Conservation (phyloP, 2,797 vertebrate species). For the Stomatorhinus walkeri region DNA sequence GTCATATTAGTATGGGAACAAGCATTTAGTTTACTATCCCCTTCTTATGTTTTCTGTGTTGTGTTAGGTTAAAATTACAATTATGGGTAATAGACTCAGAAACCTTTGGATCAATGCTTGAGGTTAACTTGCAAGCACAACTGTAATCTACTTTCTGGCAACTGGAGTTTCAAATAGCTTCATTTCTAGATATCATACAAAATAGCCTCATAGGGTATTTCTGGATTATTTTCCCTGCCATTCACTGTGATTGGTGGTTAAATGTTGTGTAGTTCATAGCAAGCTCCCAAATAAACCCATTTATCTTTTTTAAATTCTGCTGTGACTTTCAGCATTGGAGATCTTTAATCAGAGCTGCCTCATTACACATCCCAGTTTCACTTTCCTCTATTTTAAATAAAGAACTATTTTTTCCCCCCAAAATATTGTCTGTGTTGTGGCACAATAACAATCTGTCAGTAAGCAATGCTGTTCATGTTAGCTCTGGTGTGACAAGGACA, state of each 20-base stretch:
- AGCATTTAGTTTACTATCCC: background rate
- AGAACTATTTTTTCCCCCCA: background rate
- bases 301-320: conserved; percentile 46
- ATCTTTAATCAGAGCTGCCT: conserved; percentile 12
- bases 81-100: background rate
- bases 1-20: background rate
- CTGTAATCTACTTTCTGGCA: background rate
- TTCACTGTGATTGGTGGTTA: conserved; percentile 27
- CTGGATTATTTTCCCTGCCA: background rate
- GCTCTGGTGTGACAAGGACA: background rate
- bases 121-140: background rate
- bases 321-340: background rate
- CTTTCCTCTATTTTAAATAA: conserved; percentile 9
- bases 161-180: background rate
- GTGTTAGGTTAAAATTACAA: background rate
- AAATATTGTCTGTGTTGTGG: background rate
- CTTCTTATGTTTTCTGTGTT: background rate
- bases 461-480: background rate
- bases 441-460: background rate
- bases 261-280: conserved; percentile 44
- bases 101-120: background rate
- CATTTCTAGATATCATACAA: background rate
- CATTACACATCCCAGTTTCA: background rate
- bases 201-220: background rate
- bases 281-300: conserved; percentile 47